These are phyloP conservation scores for Meghimatium bilineatum DNA, from an alignment of 2,888 invertebrate genomes.

Conservation along the genomic window DNA sequence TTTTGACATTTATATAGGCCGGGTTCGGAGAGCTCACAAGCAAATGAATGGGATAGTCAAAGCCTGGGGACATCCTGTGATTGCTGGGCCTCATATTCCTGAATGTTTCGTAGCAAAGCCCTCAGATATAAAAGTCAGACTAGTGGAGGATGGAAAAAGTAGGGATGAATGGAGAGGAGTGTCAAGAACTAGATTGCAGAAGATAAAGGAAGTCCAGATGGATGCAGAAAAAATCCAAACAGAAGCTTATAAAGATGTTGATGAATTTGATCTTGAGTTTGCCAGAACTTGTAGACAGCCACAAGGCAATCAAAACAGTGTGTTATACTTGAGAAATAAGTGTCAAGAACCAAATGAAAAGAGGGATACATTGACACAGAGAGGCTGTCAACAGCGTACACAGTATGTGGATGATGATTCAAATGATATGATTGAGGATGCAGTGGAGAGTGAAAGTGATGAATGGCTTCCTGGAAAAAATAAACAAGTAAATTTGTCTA, in stretches of 20 bases:
- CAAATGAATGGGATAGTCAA: constrained; percentile 36
- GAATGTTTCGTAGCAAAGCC: constrained; percentile 57
- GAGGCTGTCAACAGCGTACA: not conserved
- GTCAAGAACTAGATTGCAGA: not conserved
- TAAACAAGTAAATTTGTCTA: not conserved
- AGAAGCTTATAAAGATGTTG: not conserved
- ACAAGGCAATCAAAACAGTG: not conserved
- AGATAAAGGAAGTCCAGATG: not conserved
- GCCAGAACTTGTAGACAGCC: not conserved
- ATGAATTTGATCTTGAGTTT: not conserved
- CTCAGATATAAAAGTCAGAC: constrained; percentile 49
- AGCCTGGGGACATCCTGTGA: constrained; percentile 60
- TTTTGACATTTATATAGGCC: constrained; percentile 58
- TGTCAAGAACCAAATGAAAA: not conserved
- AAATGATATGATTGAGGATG: not conserved
- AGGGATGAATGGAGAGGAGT: not conserved
- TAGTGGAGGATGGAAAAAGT: not conserved
- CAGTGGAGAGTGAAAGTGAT: constrained; percentile 26
- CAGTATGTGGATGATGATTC: not conserved
- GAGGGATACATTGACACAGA: not conserved
- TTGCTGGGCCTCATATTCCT: constrained; percentile 58
- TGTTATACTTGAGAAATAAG: not conserved
- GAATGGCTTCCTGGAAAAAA: not conserved
- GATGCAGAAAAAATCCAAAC: not conserved
- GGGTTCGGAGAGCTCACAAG: constrained; percentile 55